Conservation (phyloP, 2,113 vertebrate species). For the Prunella himalayana region DNA sequence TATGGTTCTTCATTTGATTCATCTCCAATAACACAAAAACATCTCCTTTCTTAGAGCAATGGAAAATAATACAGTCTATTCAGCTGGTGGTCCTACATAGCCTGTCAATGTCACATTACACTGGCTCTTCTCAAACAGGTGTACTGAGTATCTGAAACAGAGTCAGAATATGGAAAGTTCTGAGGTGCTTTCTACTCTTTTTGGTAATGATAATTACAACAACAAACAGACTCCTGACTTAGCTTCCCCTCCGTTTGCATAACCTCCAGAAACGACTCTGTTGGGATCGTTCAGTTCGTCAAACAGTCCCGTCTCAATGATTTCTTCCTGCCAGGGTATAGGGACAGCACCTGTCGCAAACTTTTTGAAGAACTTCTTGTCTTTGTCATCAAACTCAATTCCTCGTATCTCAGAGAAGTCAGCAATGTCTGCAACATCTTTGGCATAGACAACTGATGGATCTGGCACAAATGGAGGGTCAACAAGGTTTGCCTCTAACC, state of each 20-base stretch:
- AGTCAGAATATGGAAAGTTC: neutral
- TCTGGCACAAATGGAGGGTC: constrained; percentile 87
- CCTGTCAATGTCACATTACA: neutral
- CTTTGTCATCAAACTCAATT: constrained; percentile 86
- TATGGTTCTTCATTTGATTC: neutral
- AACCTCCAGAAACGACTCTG: constrained; percentile 65
- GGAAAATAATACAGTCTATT: neutral
- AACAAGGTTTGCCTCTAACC: constrained; percentile 86
- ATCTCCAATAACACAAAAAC: neutral
- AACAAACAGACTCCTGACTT: constrained; percentile 80
- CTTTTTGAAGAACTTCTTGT: constrained; percentile 86
- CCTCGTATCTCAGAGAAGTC: constrained; percentile 90
- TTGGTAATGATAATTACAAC: constrained; percentile 65
- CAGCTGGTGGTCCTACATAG: neutral
- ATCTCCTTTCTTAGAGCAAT: neutral
- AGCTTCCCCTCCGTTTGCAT: constrained; percentile 60
- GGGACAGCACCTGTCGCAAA: constrained; percentile 85
- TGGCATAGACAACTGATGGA: constrained; percentile 90
- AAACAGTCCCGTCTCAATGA: constrained; percentile 87
- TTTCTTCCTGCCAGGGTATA: constrained; percentile 87
- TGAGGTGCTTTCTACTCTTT: neutral
- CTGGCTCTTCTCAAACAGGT: neutral
- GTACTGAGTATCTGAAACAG: neutral
- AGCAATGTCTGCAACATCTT: constrained; percentile 86
- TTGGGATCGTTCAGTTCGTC: constrained; percentile 82